Conservation (phyloP, 2,113 vertebrate species). For the Garra rufa region DNA sequence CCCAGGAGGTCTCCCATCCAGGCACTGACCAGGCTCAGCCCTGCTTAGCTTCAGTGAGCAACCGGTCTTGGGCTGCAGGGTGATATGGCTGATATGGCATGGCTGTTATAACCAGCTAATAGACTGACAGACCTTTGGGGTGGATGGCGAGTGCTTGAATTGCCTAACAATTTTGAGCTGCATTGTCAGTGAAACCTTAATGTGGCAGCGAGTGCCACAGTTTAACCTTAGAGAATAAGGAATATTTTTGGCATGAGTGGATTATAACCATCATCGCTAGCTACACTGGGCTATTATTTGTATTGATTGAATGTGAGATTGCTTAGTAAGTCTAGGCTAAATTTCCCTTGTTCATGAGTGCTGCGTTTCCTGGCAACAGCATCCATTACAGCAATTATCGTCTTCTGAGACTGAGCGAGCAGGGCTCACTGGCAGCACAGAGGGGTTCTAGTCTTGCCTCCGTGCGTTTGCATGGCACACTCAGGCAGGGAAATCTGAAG, state of each 20-base stretch:
- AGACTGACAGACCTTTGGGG: neutral
- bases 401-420: slow-evolving; percentile 18
- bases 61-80: no score
- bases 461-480: slow-evolving; percentile 12
- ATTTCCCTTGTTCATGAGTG: slow-evolving; percentile 16
- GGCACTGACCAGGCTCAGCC: no score
- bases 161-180: neutral
- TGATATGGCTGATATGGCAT: no score
- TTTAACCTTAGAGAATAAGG: neutral
- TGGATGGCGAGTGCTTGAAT: neutral
- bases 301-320: slow-evolving; percentile 15
- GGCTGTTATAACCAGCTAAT: neutral
- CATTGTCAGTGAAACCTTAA: neutral
- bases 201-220: neutral
- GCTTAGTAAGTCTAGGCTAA: slow-evolving; percentile 15
- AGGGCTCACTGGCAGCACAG: slow-evolving; percentile 3
- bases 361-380: slow-evolving; percentile 38
- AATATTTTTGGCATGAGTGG: neutral
- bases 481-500: slow-evolving; percentile 52
- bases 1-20: no score
- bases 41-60: no score
- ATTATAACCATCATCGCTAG: slow-evolving; percentile 10
- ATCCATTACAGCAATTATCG: slow-evolving; percentile 35
- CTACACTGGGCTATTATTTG: slow-evolving; percentile 15
- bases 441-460: slow-evolving; percentile 19